phyloP scores from a whole-genome alignment of 2,113 vertebrate species.

The Diadophis punctatus region DNA sequence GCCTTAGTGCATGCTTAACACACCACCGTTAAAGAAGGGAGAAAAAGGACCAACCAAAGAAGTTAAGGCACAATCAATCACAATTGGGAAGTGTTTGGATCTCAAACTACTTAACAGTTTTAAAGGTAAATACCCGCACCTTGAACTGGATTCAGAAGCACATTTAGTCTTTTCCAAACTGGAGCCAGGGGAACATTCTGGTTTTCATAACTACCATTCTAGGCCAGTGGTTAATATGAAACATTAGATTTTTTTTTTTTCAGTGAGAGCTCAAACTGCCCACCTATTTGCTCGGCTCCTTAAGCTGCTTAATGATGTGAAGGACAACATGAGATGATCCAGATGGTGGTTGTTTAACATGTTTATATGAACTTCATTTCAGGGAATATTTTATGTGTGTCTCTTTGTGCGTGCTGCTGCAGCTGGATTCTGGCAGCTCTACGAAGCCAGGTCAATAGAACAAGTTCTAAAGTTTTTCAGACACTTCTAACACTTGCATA shows the following conservation, averaged over 20 bases:
- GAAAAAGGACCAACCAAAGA: not conserved
- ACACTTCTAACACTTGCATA: not conserved
- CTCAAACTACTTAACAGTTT: not conserved
- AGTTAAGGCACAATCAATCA: not conserved
- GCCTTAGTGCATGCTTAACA: not conserved
- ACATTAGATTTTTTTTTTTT: not conserved
- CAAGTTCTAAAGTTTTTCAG: not conserved
- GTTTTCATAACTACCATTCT: not conserved
- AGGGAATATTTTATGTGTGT: not conserved
- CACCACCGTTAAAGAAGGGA: not conserved
- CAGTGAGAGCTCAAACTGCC: not conserved
- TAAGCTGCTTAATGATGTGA: not conserved
- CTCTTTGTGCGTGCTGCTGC: not conserved
- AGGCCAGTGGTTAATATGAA: not conserved
- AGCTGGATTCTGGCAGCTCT: not conserved
- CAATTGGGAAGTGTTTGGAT: not conserved
- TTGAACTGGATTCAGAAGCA: not conserved
- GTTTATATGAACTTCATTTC: not conserved
- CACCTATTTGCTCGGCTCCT: not conserved
- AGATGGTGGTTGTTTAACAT: constrained; percentile 3
- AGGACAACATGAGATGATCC: not conserved
- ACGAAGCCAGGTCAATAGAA: not conserved
- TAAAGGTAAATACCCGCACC: not conserved
- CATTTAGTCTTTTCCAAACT: not conserved
- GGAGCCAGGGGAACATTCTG: not conserved